These are phyloP conservation scores for Oreocharis arfaki DNA, from an alignment of 2,113 vertebrate genomes.

Conservation along the genomic window DNA sequence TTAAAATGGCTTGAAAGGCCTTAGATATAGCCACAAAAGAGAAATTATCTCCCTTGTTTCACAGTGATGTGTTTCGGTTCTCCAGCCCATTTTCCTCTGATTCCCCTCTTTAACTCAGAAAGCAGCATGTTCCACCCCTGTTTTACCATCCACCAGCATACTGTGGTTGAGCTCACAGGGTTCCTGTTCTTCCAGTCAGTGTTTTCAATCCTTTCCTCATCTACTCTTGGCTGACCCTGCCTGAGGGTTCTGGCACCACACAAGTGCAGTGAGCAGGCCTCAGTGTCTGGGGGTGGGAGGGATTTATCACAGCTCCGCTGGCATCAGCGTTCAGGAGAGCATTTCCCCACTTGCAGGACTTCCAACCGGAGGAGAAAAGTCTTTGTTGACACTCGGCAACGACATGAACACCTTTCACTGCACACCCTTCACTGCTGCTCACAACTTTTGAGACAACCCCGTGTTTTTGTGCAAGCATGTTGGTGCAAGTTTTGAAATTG, in stretches of 20 bases:
- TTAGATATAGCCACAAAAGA: not conserved
- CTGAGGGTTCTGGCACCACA: not conserved
- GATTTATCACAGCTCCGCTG: not conserved
- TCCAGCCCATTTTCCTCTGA: not conserved
- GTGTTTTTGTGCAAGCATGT: accelerated
- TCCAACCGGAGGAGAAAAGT: not conserved
- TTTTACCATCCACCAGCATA: not conserved
- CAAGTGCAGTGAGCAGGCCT: not conserved
- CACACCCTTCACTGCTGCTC: not conserved
- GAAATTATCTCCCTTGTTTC: not conserved
- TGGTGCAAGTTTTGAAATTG: not conserved
- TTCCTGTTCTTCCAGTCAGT: not conserved
- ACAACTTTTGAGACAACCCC: not conserved
- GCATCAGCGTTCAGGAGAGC: not conserved
- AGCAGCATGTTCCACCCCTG: not conserved
- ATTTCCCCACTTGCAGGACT: not conserved
- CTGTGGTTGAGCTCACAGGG: not conserved
- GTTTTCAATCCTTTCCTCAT: not conserved
- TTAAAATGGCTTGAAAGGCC: conserved; percentile 12
- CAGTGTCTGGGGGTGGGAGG: accelerated
- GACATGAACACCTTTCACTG: not conserved
- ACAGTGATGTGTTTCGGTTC: not conserved
- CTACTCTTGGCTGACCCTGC: not conserved
- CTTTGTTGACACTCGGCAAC: not conserved
- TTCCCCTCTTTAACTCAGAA: not conserved